Evolutionary conservation across 2,888 invertebrate genomes (phyloP), one percentile per base, ranked within the genome.

Genomic region (Helicoverpa assulta): DNA sequence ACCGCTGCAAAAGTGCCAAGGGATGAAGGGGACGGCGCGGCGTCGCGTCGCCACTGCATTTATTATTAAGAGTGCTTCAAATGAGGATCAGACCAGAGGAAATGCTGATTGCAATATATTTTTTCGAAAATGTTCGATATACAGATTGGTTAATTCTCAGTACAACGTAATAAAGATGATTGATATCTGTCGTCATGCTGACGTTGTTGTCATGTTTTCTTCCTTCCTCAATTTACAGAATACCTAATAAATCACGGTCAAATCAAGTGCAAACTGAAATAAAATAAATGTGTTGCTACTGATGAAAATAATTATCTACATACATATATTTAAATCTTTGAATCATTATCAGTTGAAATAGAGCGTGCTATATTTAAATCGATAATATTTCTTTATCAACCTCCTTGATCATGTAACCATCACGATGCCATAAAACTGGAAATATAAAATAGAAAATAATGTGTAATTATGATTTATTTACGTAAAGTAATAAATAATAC

Each of bases 201-300:
- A 2, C 40, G 12, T 18, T 2, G 54, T 8, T n/a, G n/a, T n/a
- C n/a, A 56, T 43, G 16, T 26, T 47, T 37, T 0, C 12, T 58
- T 26, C 12, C 14, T 52, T 1, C 21, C 12, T 10, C 1, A 50
- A 50, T 21, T n/a, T 12, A 16, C 5, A 12, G 10, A 1, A 33
- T 52, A 43, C 53, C 5, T 12, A 10, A 7, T 33, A 33, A 33
- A 33, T 61, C 56, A 61, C 67, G 71, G 80, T 80, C 78, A 78
- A 76, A 76, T 67, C 33, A 51, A 70, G 62, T 58, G 12, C 56
- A 50, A 58, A 63, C 33, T 1, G 2, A 55, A 37, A 52, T 40
- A 6, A 56, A 50, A 29, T 18, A 0, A 40, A 29, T 18, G 12
- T 65, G 79, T 29, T 78, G 74, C 56, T 69, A 40, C 62, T 14